A percentile compares a stretch with the other conserved stretches of the same genome.
These are phyloP conservation scores for Linyphia triangularis DNA, from an alignment of 2,888 invertebrate species.

Conservation along the genomic window DNA sequence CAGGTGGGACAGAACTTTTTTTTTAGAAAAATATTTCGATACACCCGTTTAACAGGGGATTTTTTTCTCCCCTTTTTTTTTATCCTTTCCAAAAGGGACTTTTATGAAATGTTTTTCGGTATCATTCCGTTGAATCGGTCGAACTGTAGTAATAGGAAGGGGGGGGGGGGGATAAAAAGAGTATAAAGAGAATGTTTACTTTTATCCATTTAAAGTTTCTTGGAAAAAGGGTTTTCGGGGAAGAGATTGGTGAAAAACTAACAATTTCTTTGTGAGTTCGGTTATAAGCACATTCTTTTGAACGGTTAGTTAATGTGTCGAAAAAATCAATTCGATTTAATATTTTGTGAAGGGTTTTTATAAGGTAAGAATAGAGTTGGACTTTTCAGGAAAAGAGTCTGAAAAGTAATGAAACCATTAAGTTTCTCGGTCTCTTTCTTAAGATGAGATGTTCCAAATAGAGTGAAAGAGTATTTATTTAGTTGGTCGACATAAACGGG, in stretches of 20 bases:
- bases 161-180: not conserved
- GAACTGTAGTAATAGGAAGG: not conserved
- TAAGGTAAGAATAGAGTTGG: not conserved
- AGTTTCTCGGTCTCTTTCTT: no score
- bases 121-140: not conserved
- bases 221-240: not conserved
- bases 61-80: not conserved
- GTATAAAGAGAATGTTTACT: not conserved
- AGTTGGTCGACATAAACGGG: no score
- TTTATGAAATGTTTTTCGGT: conserved; percentile 1
- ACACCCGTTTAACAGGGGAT: not conserved
- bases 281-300: not conserved
- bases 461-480: no score
- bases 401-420: no score
- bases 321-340: not conserved
- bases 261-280: not conserved
- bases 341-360: not conserved
- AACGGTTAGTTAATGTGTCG: not conserved
- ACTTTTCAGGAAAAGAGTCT: no score
- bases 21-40: not conserved
- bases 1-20: not conserved
- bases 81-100: not conserved
- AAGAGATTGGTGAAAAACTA: not conserved
- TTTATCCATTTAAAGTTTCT: not conserved
- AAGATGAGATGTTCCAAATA: no score